Conservation (phyloP, 1,140 invertebrate genomes). For the Zelostemma sp. region DNA sequence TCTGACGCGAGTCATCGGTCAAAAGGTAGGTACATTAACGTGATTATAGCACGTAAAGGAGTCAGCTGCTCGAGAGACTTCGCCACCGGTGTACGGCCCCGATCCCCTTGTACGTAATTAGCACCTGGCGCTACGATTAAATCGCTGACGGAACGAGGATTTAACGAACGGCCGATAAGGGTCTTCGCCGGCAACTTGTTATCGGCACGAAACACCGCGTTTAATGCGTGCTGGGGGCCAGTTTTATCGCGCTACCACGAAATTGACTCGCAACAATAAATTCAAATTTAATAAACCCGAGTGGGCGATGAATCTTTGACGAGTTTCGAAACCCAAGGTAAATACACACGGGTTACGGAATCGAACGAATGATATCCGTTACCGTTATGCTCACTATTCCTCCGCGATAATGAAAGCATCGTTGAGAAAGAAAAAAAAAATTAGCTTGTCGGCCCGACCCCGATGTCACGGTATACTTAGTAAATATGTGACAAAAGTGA, state of each 20-base stretch:
- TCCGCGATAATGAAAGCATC: conserved; percentile 24
- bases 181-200: conserved; percentile 22
- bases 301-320: neutral
- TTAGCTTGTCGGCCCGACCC: conserved; percentile 30
- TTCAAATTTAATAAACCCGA: neutral
- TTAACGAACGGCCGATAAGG: conserved; percentile 47
- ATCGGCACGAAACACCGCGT: conserved; percentile 1
- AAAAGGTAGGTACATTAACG: conserved; percentile 63
- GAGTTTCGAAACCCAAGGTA: neutral
- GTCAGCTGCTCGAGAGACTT: conserved; percentile 57
- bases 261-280: neutral
- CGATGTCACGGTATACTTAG: conserved; percentile 32
- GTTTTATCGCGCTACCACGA: neutral
- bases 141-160: conserved; percentile 56
- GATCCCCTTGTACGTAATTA: conserved; percentile 59
- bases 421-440: conserved; percentile 24
- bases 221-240: neutral
- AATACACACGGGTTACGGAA: conserved; percentile 5
- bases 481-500: conserved; percentile 20
- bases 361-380: conserved; percentile 19
- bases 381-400: conserved; percentile 37
- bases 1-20: conserved; percentile 7
- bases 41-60: conserved; percentile 54
- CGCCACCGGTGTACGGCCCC: conserved; percentile 15
- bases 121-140: conserved; percentile 70